These are phyloP conservation scores for Steinernema carpocapsae DNA, from an alignment of 2,888 invertebrate species.

Conservation along the genomic window DNA sequence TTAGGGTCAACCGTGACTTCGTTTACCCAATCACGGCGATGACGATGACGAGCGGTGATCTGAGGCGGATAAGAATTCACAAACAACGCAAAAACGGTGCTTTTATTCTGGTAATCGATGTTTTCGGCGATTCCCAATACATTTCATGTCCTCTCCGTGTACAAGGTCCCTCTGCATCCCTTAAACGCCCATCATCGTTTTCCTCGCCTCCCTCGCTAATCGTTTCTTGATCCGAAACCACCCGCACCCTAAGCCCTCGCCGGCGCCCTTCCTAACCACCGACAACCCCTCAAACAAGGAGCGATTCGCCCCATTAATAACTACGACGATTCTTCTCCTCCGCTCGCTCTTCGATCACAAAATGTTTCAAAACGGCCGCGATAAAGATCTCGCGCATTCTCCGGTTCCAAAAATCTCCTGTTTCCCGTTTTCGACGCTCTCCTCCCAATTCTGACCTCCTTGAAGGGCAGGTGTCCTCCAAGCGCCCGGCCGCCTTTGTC, in stretches of 20 bases:
- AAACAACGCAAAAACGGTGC: neutral
- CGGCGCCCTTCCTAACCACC: too few species aligned
- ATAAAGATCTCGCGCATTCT: conserved; percentile 14
- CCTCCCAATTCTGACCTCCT: conserved; percentile 8
- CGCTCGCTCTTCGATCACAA: neutral
- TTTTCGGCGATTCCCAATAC: neutral
- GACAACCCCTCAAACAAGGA: neutral
- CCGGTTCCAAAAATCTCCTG: neutral
- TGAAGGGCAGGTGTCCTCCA: conserved; percentile 24
- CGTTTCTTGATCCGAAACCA: too few species aligned
- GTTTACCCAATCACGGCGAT: neutral
- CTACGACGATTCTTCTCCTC: neutral
- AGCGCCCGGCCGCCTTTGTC: neutral
- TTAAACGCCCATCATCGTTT: too few species aligned
- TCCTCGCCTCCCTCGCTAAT: too few species aligned
- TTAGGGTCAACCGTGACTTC: conserved; percentile 28
- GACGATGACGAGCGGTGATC: neutral
- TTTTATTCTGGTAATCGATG: too few species aligned
- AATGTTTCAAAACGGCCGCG: conserved; percentile 14
- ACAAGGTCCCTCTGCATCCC: neutral
- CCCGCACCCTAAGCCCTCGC: too few species aligned
- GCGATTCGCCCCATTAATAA: conserved; percentile 17
- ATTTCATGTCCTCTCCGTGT: neutral
- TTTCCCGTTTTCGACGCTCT: neutral
- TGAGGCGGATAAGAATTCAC: conserved; percentile 2